Conservation (phyloP, 92 coral and sea anemone genomes). For the Heteractis magnifica region DNA sequence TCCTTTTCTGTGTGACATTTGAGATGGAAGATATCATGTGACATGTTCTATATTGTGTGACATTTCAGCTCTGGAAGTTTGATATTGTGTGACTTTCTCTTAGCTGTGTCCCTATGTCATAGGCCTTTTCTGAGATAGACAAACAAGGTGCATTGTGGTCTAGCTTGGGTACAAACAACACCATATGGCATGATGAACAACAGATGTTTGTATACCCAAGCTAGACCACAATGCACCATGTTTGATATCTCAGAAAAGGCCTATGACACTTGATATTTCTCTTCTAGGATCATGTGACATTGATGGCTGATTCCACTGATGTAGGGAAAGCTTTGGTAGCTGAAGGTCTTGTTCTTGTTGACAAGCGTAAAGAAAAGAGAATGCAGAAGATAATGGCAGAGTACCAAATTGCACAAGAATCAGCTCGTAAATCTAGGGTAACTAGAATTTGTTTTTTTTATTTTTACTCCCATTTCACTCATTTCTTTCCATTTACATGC, state of each 20-base stretch:
- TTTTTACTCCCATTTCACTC: background rate
- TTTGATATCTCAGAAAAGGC: background rate
- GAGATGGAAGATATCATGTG: background rate
- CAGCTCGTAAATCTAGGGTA: conserved; percentile 91
- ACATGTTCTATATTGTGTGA: background rate
- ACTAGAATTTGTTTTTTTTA: background rate
- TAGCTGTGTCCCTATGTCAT: too few species aligned
- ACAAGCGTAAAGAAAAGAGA: conserved; percentile 87
- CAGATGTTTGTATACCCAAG: too few species aligned
- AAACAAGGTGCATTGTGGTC: too few species aligned
- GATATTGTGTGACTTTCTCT: too few species aligned
- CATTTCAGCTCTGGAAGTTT: background rate
- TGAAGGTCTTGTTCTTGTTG: conserved; percentile 84
- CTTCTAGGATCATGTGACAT: conserved; percentile 75
- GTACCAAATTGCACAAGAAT: conserved; percentile 80
- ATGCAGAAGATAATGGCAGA: conserved; percentile 87
- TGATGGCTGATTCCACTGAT: conserved; percentile 78
- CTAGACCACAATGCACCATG: conserved; percentile 1
- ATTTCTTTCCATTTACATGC: background rate
- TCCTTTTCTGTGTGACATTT: background rate
- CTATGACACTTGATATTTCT: background rate
- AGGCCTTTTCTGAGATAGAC: too few species aligned
- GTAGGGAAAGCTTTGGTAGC: conserved; percentile 74
- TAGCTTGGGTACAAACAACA: too few species aligned
- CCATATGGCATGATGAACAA: too few species aligned